Percentiles rank a stretch among this genome's conserved stretches.
Conservation (phyloP, 2,888 invertebrate genomes). For the Sceliomorpha sp. region DNA sequence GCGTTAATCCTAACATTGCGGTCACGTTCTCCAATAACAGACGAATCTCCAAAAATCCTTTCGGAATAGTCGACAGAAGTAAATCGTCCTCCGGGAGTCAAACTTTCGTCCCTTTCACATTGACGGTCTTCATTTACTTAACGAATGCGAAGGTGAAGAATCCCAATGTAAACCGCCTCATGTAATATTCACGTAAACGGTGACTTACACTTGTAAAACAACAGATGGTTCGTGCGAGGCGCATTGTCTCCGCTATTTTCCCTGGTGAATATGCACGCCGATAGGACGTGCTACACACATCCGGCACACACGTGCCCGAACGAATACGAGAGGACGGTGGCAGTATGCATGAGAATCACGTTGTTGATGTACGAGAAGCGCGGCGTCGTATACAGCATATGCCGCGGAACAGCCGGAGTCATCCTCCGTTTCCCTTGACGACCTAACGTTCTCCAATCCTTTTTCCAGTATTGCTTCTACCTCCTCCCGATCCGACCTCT, state of each 20-base stretch:
- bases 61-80: no score
- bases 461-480: constrained; percentile 27
- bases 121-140: constrained; percentile 16
- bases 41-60: no score
- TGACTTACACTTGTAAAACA: constrained; percentile 24
- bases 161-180: constrained; percentile 16
- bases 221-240: constrained; percentile 22
- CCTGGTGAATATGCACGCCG: constrained; percentile 43
- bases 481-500: constrained; percentile 50
- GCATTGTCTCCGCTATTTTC: constrained; percentile 40
- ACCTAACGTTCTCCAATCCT: constrained; percentile 45
- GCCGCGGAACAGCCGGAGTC: constrained; percentile 53
- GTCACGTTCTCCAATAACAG: no score
- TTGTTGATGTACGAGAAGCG: constrained; percentile 71
- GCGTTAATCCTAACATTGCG: no score
- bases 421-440: constrained; percentile 29
- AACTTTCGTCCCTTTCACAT: no score
- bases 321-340: constrained; percentile 45
- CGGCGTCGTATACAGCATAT: constrained; percentile 64
- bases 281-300: constrained; percentile 51
- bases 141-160: constrained; percentile 13
- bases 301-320: constrained; percentile 40
- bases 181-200: constrained; percentile 32
- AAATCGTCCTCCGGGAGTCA: no score
- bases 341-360: constrained; percentile 75